Evolutionary conservation across 2,888 invertebrate genomes (phyloP).

Genomic region (Nasonia oneida): DNA sequence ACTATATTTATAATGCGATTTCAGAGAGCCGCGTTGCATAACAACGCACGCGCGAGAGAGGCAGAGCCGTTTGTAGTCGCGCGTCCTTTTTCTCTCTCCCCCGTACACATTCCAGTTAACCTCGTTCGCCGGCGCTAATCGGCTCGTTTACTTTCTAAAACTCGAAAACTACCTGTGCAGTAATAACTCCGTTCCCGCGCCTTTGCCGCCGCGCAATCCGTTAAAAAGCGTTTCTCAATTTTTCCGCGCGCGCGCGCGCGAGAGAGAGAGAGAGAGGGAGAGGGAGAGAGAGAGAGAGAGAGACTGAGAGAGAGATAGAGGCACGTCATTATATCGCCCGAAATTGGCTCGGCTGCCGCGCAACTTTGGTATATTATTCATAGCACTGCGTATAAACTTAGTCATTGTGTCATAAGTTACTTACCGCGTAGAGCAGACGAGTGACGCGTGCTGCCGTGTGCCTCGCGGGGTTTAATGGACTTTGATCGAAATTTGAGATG

Average conservation of each 20-base stretch:
- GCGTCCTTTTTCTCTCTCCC: too few species aligned
- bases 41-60: not conserved
- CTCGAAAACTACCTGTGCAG: too few species aligned
- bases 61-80: too few species aligned
- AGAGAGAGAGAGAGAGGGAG: not conserved
- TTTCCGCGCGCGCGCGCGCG: too few species aligned
- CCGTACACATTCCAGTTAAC: not conserved
- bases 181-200: too few species aligned
- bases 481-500: constrained; percentile 16
- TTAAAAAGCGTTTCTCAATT: constrained; percentile 15
- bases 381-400: constrained; percentile 4
- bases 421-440: not conserved
- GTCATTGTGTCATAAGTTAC: constrained; percentile 17
- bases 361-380: constrained; percentile 12
- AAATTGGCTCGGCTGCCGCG: constrained; percentile 3
- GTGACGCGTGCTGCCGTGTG: not conserved
- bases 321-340: not conserved
- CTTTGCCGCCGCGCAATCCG: not conserved
- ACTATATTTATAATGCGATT: constrained; percentile 8
- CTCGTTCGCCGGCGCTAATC: constrained; percentile 6
- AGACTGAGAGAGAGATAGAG: too few species aligned
- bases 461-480: not conserved
- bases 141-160: constrained; percentile 2
- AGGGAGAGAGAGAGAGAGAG: too few species aligned
- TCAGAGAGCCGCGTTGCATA: not conserved